Evolutionary conservation across 2,888 invertebrate genomes (phyloP).

Genomic region (Oxytorus armatus): DNA sequence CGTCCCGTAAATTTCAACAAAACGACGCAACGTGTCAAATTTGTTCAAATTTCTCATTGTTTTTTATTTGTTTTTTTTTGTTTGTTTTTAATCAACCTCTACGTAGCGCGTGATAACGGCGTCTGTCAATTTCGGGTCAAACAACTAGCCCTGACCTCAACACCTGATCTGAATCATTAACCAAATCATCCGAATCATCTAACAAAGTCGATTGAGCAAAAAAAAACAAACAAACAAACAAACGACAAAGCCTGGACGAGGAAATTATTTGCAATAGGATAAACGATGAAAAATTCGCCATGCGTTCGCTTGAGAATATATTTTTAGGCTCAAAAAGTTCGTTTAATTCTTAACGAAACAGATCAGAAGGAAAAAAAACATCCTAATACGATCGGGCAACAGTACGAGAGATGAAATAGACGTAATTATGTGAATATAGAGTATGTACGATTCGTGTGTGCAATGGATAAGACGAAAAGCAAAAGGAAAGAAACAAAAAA

Average conservation of each 20-base stretch:
- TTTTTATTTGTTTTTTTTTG: slow-evolving; percentile 2
- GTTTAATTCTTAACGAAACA: no score
- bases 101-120: slow-evolving; percentile 49
- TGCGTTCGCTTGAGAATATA: no score
- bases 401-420: no score
- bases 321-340: no score
- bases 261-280: no score
- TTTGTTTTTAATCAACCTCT: slow-evolving; percentile 32
- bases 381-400: no score
- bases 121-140: slow-evolving; percentile 51
- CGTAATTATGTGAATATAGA: slow-evolving; percentile 30
- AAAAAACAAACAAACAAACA: not conserved
- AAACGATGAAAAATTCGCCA: no score
- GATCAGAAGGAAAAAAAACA: no score
- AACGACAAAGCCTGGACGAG: not conserved
- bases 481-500: not conserved
- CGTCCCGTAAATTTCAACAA: not conserved
- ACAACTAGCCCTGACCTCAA: slow-evolving; percentile 17
- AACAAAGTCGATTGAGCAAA: no score
- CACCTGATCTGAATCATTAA: not conserved
- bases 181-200: not conserved
- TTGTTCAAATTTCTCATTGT: slow-evolving; percentile 38
- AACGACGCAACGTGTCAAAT: slow-evolving; percentile 12
- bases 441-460: no score
- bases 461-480: slow-evolving; percentile 10